phyloP scores from a whole-genome alignment of 2,888 invertebrate species.

The Dynastes hyllus region DNA sequence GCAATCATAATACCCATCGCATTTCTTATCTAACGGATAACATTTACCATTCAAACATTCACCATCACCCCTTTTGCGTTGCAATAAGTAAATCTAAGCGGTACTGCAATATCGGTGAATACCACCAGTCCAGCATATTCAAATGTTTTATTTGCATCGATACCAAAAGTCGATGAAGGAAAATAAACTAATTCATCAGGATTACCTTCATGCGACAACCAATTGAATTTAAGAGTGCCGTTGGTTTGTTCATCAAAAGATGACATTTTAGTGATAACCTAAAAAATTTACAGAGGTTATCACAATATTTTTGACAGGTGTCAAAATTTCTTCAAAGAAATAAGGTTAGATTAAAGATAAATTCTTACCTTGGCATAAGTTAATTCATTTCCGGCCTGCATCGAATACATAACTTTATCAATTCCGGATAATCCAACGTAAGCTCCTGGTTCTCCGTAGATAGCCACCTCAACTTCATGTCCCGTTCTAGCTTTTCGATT shows the following conservation, averaged over 20 bases:
- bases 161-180: conserved; percentile 92
- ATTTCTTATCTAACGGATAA: conserved; percentile 82
- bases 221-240: conserved; percentile 87
- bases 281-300: conserved; percentile 51
- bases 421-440: conserved; percentile 94
- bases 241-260: conserved; percentile 90
- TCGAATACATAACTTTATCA: conserved; percentile 90
- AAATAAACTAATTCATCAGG: conserved; percentile 90
- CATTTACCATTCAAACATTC: conserved; percentile 91
- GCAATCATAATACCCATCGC: conserved; percentile 87
- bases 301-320: neutral
- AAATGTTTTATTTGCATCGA: conserved; percentile 95
- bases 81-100: conserved; percentile 80
- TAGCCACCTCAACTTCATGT: conserved; percentile 93
- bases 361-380: conserved; percentile 84
- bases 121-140: conserved; percentile 92
- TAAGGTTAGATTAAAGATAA: too few species aligned
- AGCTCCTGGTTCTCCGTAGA: conserved; percentile 94
- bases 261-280: conserved; percentile 90
- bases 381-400: conserved; percentile 95
- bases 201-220: conserved; percentile 89
- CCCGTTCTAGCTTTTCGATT: conserved; percentile 95
- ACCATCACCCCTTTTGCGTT: conserved; percentile 80
- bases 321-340: neutral
- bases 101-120: conserved; percentile 90